Percentiles rank a stretch among this genome's conserved stretches.
Conservation (phyloP, 1,140 invertebrate species). For the Apis mellifera region DNA sequence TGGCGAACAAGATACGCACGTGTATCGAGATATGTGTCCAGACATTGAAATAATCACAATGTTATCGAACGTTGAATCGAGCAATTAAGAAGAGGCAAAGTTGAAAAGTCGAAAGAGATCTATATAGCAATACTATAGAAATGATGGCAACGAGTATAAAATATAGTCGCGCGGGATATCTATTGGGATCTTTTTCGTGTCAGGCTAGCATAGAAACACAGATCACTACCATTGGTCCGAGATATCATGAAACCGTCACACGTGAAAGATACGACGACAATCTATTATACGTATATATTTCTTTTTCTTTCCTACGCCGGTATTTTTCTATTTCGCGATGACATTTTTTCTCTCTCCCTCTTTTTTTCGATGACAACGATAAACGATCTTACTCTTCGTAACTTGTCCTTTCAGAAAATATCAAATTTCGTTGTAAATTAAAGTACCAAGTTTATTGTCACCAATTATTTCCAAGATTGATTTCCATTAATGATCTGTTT, state of each 20-base stretch:
- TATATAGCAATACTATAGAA: conserved; percentile 15
- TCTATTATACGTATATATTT: conserved; percentile 30
- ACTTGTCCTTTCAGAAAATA: background rate
- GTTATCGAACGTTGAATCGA: no score
- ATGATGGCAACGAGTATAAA: conserved; percentile 19
- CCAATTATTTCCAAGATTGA: no score
- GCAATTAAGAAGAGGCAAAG: no score
- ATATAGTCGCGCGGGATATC: conserved; percentile 23
- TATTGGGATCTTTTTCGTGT: conserved; percentile 12
- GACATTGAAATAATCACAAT: background rate
- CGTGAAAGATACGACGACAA: conserved; percentile 52
- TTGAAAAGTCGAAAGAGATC: background rate
- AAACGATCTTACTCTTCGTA: background rate
- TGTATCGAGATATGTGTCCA: no score
- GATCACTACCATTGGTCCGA: conserved; percentile 34
- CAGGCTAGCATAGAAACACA: conserved; percentile 25
- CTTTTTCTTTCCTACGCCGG: background rate
- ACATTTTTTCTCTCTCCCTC: background rate
- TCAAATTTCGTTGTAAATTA: no score
- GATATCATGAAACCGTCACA: conserved; percentile 50
- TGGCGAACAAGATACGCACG: no score
- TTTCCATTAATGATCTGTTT: no score
- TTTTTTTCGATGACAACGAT: background rate
- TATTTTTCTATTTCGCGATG: background rate
- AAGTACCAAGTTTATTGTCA: no score